These are phyloP conservation scores for Tonatia bakeri DNA, from an alignment of 2,113 vertebrate species.

Conservation along the genomic window DNA sequence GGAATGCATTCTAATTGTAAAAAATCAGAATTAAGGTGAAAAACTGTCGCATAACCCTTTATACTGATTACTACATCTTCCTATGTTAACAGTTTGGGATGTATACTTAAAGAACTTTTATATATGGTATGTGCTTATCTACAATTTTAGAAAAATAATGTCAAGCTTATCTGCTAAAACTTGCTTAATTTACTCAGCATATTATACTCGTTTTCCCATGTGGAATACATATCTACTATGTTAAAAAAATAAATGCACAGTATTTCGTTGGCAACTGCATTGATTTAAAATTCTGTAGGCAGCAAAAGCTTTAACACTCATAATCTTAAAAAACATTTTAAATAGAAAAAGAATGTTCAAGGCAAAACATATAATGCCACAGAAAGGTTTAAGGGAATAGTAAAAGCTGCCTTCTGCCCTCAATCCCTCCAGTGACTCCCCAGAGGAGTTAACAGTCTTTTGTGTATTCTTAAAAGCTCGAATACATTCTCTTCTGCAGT, in stretches of 20 bases:
- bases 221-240: background rate
- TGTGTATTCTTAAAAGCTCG: background rate
- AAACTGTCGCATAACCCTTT: background rate
- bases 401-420: background rate
- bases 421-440: background rate
- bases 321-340: background rate
- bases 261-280: background rate
- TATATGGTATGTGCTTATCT: background rate
- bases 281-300: background rate
- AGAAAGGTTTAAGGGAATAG: background rate
- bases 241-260: background rate
- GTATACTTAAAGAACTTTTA: background rate
- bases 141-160: background rate
- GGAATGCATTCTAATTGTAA: background rate
- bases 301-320: background rate
- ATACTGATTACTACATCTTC: background rate
- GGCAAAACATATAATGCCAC: background rate
- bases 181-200: background rate
- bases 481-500: background rate
- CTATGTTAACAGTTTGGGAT: background rate
- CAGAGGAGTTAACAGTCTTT: background rate
- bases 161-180: too few species aligned
- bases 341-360: background rate
- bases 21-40: background rate
- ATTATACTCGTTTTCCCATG: background rate